Conservation (phyloP, 92 coral and sea anemone genomes). For the Epizoanthus stellaris region DNA sequence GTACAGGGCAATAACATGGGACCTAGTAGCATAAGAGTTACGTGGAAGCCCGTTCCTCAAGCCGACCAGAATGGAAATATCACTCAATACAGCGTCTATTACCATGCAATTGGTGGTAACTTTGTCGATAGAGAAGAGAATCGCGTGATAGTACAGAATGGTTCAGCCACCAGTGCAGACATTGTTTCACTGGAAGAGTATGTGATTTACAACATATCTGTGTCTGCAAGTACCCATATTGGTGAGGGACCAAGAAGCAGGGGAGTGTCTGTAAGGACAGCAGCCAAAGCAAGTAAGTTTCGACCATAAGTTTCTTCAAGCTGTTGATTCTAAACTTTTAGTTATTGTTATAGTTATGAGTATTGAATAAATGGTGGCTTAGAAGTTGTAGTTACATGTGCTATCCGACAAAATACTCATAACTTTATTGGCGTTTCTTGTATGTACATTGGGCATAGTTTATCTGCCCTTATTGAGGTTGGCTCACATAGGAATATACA, state of each 20-base stretch:
- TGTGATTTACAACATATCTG: not conserved
- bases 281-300: not conserved
- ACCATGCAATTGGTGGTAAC: not conserved
- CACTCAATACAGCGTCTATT: not conserved
- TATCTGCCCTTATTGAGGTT: no score
- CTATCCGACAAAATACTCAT: no score
- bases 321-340: no score
- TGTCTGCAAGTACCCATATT: not conserved
- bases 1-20: not conserved
- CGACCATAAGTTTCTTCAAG: no score
- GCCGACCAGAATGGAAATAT: not conserved
- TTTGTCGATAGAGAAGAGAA: not conserved
- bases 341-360: no score
- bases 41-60: slow-evolving; percentile 1
- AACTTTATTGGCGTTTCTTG: no score
- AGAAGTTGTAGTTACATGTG: no score
- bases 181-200: not conserved
- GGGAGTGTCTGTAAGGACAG: not conserved
- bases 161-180: not conserved
- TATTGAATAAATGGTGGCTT: no score
- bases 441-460: no score
- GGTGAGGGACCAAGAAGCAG: not conserved
- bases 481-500: no score
- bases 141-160: not conserved
- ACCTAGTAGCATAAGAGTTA: not conserved